Percentiles rank a stretch among this genome's conserved stretches.
Conservation (phyloP, 2,113 vertebrate species). For the Orthonyx spaldingii region DNA sequence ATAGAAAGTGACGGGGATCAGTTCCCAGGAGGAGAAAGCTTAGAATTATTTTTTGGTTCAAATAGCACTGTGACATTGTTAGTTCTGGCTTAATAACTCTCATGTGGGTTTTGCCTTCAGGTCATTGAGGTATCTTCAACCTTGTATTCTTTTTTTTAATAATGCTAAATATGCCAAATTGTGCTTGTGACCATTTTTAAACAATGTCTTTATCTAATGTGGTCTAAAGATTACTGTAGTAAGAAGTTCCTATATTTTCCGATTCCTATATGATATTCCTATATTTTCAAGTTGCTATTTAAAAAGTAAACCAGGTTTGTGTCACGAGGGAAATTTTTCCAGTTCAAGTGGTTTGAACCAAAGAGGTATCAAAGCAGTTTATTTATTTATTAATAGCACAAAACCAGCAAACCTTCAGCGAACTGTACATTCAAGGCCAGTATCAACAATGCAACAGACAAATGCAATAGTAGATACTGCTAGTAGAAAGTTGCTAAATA, state of each 20-base stretch:
- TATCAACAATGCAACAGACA: background rate
- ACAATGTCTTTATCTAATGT: background rate
- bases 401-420: background rate
- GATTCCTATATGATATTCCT: background rate
- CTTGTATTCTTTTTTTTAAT: background rate
- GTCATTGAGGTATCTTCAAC: background rate
- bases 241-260: background rate
- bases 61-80: background rate
- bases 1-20: constrained; percentile 25
- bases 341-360: background rate
- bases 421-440: background rate
- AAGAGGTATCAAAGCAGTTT: background rate
- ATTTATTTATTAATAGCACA: background rate
- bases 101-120: background rate
- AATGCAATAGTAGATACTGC: background rate
- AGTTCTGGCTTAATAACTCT: constrained; percentile 31
- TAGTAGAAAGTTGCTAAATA: background rate
- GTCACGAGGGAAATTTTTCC: background rate
- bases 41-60: constrained; percentile 26
- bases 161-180: background rate
- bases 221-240: background rate
- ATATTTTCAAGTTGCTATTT: background rate
- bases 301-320: background rate
- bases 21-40: constrained; percentile 20
- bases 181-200: background rate